Base-by-base conservation (phyloP, 2,888 invertebrate genomes). In the Neoaliturus tenellus region DNA sequence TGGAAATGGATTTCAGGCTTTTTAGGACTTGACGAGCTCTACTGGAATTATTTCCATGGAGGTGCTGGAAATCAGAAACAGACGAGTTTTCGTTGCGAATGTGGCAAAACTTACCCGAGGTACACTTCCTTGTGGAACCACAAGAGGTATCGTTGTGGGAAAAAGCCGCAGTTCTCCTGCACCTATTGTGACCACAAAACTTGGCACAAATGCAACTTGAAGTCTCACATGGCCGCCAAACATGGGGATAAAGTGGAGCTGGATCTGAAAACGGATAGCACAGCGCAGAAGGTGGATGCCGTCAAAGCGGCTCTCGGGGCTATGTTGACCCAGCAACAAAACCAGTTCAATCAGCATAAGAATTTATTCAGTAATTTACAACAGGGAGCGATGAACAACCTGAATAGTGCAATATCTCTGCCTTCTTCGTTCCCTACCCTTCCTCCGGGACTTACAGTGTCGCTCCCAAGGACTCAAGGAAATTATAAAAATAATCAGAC, bases 41-140 rank as follows among this genome's bases (percentile, higher is more conserved):
- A 78, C 28, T 78, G 78, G 78, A 78, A 55, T 51, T 78, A 78
- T 55, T 78, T 78, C n/a, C 41, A 41, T 17, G 35, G 35, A 28
- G 33, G 48, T 14, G 41, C 12, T 6, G 48, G 28, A 48, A 48
- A 48, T 12, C 78, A 78, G 51, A 78, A 35, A 33, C 31, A 48
- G 28, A n/a, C 23, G 44, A 33, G 25, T 35, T 78, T 78, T 41
- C 67, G 48, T 0, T 82, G 89, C 75, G 91, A 91, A 69, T 94
- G 94, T 86, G 91, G 91, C 86, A 92, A 93, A 89, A 92, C 91
- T 82, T 94, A 94, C 88, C 91, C 92, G 88, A 91, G 93, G 71
- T 93, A 93, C 88, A 92, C 93, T 33, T 93, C 93, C 84, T 89
- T 94, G 85, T 92, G 92, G 87, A 91, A 93, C 28, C 88, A 88